Conservation (phyloP, 2,888 invertebrate species). For the Prostheceraeus crozeri region DNA sequence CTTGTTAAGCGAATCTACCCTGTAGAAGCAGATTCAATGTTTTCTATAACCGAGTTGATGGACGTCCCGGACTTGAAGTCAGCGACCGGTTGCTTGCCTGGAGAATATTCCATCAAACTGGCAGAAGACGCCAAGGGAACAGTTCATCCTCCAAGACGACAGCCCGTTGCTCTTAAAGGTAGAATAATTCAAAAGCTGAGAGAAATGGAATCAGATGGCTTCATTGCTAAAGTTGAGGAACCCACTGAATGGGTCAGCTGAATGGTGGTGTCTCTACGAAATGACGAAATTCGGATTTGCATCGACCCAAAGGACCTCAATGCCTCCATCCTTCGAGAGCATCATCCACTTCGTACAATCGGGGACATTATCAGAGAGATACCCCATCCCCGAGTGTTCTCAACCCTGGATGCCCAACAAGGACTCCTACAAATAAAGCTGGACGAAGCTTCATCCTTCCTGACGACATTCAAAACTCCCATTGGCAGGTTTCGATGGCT, state of each 20-base stretch:
- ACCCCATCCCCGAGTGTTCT: constrained; percentile 38
- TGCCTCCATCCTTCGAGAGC: constrained; percentile 40
- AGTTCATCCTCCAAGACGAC: not conserved
- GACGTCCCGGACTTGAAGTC: constrained; percentile 26
- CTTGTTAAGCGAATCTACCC: constrained; percentile 29
- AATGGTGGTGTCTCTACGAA: constrained; percentile 40
- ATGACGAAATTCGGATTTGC: constrained; percentile 42
- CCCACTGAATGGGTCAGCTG: constrained; percentile 43
- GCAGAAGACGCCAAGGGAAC: constrained; percentile 9
- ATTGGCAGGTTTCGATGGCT: constrained; percentile 38
- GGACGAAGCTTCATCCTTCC: constrained; percentile 32
- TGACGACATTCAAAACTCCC: constrained; percentile 41
- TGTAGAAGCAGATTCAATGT: not conserved
- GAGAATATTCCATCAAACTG: constrained; percentile 39
- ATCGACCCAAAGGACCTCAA: constrained; percentile 43
- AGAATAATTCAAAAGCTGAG: constrained; percentile 39
- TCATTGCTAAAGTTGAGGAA: constrained; percentile 41
- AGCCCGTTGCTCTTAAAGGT: constrained; percentile 33
- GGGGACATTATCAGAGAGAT: constrained; percentile 42
- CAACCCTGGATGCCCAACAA: constrained; percentile 41
- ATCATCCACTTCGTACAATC: constrained; percentile 41
- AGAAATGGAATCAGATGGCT: constrained; percentile 39
- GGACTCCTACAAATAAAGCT: constrained; percentile 42
- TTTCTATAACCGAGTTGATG: too few relatives aligned
- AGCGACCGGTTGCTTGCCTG: constrained; percentile 41